A percentile compares a stretch with the other conserved stretches of the same genome.
These are phyloP conservation scores for Hirundichthys speculiger DNA, from an alignment of 2,113 vertebrate genomes.

Conservation along the genomic window DNA sequence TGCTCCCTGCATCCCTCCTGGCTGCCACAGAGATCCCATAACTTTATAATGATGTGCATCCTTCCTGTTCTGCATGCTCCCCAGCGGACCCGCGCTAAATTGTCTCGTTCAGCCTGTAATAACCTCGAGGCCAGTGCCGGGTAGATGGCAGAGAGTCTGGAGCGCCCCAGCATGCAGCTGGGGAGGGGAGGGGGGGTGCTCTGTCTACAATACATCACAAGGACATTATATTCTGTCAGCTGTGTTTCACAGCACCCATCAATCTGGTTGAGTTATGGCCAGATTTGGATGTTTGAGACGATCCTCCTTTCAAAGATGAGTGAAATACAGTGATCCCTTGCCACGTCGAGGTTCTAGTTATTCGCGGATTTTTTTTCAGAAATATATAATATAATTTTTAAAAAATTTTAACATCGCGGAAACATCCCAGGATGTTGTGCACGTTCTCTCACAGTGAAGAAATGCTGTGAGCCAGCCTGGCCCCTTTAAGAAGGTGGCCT, in stretches of 20 bases:
- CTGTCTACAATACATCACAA: constrained; percentile 12
- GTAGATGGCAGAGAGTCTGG: constrained; percentile 29
- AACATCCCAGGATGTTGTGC: no score
- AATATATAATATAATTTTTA: no score
- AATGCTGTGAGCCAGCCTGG: no score
- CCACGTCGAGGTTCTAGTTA: no score
- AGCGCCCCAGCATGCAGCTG: constrained; percentile 23
- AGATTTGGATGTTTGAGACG: no score
- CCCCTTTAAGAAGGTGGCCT: no score
- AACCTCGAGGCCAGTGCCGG: constrained; percentile 40
- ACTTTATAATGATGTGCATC: constrained; percentile 50
- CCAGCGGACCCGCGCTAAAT: constrained; percentile 47
- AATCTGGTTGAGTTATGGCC: neutral
- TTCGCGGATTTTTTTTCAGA: no score
- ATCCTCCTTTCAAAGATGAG: no score
- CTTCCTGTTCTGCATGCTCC: constrained; percentile 25
- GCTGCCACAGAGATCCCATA: constrained; percentile 14
- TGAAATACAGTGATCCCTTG: no score
- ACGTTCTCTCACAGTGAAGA: no score
- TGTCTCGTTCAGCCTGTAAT: constrained; percentile 51
- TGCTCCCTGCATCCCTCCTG: constrained; percentile 5
- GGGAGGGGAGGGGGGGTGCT: constrained; percentile 5
- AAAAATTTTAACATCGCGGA: no score
- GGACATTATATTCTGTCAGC: neutral
- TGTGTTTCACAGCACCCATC: neutral